Evolutionary conservation across 2,888 invertebrate species (phyloP).

Genomic region (Galeruca laticollis): DNA sequence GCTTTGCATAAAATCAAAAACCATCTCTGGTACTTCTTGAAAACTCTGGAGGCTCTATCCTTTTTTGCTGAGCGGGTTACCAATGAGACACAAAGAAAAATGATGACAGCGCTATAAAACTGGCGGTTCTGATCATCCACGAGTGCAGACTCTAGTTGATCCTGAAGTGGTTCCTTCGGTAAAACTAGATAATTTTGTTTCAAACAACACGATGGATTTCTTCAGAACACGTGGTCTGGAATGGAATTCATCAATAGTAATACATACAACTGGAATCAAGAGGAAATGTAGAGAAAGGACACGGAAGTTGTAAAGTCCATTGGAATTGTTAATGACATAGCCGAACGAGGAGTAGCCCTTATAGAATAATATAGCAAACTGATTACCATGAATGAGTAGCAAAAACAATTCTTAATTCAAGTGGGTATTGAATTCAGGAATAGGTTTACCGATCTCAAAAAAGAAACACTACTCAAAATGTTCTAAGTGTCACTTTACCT

Average conservation of each 20-base stretch:
- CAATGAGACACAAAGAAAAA: not conserved
- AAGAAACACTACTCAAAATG: no score
- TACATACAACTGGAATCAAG: no score
- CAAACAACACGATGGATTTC: not conserved
- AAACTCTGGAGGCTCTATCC: constrained; percentile 43
- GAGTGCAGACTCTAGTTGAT: not conserved
- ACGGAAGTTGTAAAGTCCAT: no score
- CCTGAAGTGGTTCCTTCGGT: not conserved
- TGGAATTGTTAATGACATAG: no score
- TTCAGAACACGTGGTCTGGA: not conserved
- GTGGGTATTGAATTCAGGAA: no score
- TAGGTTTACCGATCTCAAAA: no score
- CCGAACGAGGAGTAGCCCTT: constrained; percentile 1
- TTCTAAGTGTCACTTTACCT: no score
- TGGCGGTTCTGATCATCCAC: not conserved
- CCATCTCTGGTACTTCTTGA: constrained; percentile 46
- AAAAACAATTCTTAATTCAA: no score
- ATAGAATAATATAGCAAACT: not conserved
- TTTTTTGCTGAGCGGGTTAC: constrained; percentile 34
- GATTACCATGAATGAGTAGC: not conserved
- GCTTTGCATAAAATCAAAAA: constrained; percentile 16
- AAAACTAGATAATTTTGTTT: no score
- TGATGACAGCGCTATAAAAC: not conserved
- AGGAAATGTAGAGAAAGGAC: no score
- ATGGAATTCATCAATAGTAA: not conserved